Base-by-base conservation (phyloP, 2,888 invertebrate genomes). In the Tethea ocularis region DNA sequence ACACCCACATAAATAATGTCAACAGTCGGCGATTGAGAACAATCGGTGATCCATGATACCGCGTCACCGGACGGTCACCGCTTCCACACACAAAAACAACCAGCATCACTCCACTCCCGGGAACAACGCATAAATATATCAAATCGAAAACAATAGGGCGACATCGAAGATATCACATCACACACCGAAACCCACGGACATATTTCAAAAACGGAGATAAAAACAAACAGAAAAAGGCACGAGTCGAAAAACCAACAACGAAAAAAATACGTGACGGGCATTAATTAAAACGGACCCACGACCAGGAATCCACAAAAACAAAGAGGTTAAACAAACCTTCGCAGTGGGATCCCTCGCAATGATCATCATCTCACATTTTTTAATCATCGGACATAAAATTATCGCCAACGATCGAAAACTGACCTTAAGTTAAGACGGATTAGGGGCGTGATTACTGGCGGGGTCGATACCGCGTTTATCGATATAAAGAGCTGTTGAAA, bases 221-320 rank as follows among this genome's bases (percentile, higher is more conserved):
- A 90, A 78, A 78, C 68, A 75, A 75, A 77, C 71, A 77, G 78
- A 83, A 82, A 79, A 82, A 80, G 77, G 67, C 71, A 66, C 76
- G 68, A 69, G 72, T 63, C 73, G 71, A 80, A 86, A 89, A 89
- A 87, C 86, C 80, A 86, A 88, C 88, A 85, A 81, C 82, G 83
- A 87, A 91, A 91, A 91, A 91, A 91, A 90, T 87, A 90, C 91
- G 93, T 93, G 93, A 93, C 89, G 89, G 89, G 91, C 92, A 93
- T 93, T 93, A 93, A 93, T 93, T 93, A 93, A 93, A 93, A 92
- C 86, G 89, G 91, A 91, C 89, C 90, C 90, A 88, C 88, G 88
- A 87, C 86, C 86, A 87, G 88, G 90, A 88, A 88, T 88, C 80
- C 89, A 88, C 88, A 91, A 91, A 91, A 91, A 91, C 90, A 91